Conservation (phyloP, 1,140 invertebrate genomes). For the Galendromus occidentalis region DNA sequence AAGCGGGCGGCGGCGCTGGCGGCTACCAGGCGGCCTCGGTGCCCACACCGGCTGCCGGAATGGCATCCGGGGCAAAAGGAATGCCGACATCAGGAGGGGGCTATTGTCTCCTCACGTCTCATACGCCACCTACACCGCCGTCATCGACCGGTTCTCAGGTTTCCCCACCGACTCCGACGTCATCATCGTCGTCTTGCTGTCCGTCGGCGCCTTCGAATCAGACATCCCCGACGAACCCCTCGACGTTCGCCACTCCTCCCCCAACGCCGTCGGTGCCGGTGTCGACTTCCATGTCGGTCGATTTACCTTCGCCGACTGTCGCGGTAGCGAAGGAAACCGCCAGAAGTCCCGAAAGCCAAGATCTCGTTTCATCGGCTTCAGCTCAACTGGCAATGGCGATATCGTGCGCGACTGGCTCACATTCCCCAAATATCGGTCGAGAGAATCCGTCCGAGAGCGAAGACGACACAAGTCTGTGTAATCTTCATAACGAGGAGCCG, state of each 20-base stretch:
- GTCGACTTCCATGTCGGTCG: not conserved
- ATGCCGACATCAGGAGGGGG: too few relatives aligned
- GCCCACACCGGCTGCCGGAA: too few relatives aligned
- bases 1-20: not conserved
- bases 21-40: too few relatives aligned
- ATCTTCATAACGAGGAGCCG: too few relatives aligned
- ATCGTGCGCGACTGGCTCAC: not conserved
- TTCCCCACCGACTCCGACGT: not conserved
- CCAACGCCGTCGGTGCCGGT: not conserved
- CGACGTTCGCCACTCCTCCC: not conserved
- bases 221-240: not conserved
- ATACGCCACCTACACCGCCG: not conserved
- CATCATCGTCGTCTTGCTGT: not conserved
- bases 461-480: too few relatives aligned
- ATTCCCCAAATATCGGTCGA: too few relatives aligned
- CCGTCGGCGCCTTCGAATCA: not conserved
- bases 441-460: too few relatives aligned
- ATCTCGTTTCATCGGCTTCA: not conserved
- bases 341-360: too few relatives aligned
- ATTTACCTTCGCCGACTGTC: slow-evolving; percentile 3
- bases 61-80: too few relatives aligned
- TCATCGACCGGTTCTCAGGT: slow-evolving; percentile 7
- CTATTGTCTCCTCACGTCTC: not conserved
- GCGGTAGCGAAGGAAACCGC: not conserved
- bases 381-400: slow-evolving; percentile 8